Base-by-base conservation (phyloP, 2,113 vertebrate species). In the Phycodurus eques region DNA sequence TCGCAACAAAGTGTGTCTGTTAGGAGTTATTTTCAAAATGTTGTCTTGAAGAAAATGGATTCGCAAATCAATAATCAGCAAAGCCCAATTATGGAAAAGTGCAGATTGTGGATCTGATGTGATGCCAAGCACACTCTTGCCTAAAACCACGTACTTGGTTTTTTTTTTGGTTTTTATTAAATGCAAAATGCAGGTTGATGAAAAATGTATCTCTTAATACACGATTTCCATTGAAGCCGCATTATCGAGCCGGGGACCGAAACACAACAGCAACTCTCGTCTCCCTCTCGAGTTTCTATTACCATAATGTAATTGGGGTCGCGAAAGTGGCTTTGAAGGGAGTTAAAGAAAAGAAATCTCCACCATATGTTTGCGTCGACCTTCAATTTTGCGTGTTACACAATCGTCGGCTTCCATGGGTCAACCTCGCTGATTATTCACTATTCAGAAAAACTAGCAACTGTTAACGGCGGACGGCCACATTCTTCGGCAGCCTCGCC, bases 271-370 rank as follows among this genome's bases (percentile, higher is more conserved):
- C 79, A 85, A 31, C 83, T 84, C 88, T 74, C 77, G 82, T 85
- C 83, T 71, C 82, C 83, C 82, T 56, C 53, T 84, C 87, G 82
- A 88, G 90, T 89, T 91, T 91, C 82, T 83, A 90, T 93, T 88
- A 91, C 90, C 90, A 92, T 91, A 92, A 91, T 90, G 88, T 88
- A 92, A 91, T 90, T 90, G 85, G 90, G 90, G 90, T 91, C 87
- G 87, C 85, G 77, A 82, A 87, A 86, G 84, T 77, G 80, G 85
- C 87, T 88, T 88, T 89, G 85, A 89, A 80, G 43, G 82, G 89
- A 87, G 84, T 85, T 19, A 9, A 39, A 39, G 19, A 44, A 39
- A 22, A 66, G 44, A 46, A 66, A 66, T 77, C 81, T 81, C 77
- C 42, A 59, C 88, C 83, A 87, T 80, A 88, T 90, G 83, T 91